These are phyloP conservation scores for Euclidia mi DNA, from an alignment of 2,888 invertebrate genomes.

Conservation along the genomic window DNA sequence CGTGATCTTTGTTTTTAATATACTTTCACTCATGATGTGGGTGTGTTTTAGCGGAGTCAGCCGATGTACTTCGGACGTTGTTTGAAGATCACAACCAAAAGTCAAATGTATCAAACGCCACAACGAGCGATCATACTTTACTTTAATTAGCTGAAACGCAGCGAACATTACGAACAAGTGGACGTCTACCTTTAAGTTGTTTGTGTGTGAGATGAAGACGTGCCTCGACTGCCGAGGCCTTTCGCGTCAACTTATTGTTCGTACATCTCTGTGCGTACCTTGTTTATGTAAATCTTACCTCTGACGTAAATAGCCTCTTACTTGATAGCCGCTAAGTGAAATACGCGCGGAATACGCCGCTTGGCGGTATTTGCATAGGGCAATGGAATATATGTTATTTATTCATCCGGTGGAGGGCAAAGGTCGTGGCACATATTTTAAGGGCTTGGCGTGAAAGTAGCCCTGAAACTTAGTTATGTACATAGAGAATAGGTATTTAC, in stretches of 20 bases:
- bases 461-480: no score
- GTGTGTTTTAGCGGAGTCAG: no score
- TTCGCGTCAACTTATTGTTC: constrained; percentile 68
- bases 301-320: constrained; percentile 65
- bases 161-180: constrained; percentile 46
- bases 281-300: constrained; percentile 68
- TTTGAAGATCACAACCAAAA: no score
- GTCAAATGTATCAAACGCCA: no score
- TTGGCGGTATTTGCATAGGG: constrained; percentile 14
- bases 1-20: no score
- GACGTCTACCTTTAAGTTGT: constrained; percentile 55
- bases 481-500: no score
- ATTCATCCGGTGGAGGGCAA: no score
- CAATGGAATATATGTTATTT: not conserved
- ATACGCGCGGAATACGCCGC: constrained; percentile 28
- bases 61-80: no score
- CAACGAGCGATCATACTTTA: no score
- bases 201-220: constrained; percentile 63
- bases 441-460: no score
- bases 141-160: not conserved
- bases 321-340: constrained; percentile 57
- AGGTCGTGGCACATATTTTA: no score
- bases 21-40: no score
- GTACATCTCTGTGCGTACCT: constrained; percentile 63
- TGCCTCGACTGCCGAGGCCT: constrained; percentile 62